Evolutionary conservation across 2,113 vertebrate genomes (phyloP).

Genomic region (Pleuronectes platessa): DNA sequence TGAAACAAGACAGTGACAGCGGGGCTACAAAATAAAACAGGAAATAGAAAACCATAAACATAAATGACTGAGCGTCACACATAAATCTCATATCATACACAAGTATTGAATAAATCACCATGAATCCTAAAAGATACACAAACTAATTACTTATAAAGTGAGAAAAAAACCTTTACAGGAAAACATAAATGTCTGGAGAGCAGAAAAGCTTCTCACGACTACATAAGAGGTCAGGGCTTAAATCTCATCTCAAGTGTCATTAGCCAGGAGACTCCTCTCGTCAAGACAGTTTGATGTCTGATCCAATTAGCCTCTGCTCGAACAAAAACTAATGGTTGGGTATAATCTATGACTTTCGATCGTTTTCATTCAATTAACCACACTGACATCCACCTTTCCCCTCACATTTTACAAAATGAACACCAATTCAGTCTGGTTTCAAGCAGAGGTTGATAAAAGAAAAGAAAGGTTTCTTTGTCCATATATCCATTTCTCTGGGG

Average conservation of each 20-base stretch:
- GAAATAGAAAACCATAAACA: no score
- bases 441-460: not conserved
- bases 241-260: not conserved
- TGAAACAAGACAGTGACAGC: no score
- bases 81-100: not conserved
- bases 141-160: not conserved
- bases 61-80: no score
- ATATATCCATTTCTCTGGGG: no score
- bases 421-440: not conserved
- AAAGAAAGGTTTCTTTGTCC: not conserved
- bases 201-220: not conserved
- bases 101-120: not conserved
- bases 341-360: not conserved
- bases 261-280: not conserved
- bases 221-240: not conserved
- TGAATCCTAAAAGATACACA: not conserved
- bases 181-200: not conserved
- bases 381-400: not conserved
- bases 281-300: not conserved
- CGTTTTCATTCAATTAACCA: not conserved
- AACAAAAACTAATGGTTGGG: constrained; percentile 22
- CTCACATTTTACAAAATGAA: not conserved
- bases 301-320: constrained; percentile 29
- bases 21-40: no score
- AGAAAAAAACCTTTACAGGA: not conserved